Base-by-base conservation (phyloP, 2,113 vertebrate species). In the Gadus chalcogrammus region DNA sequence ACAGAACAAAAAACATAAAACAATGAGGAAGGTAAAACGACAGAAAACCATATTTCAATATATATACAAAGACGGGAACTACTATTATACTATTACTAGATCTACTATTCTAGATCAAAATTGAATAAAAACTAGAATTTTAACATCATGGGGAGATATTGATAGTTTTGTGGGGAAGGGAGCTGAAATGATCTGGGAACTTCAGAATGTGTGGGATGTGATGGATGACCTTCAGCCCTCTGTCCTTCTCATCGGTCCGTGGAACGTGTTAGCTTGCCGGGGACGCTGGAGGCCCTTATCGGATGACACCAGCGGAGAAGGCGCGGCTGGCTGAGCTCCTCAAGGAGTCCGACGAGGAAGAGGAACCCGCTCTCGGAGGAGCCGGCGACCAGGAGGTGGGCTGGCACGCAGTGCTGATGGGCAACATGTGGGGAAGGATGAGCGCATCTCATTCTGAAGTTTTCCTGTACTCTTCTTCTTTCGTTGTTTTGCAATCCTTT, bases 311-410 rank as follows among this genome's bases (percentile, higher is more conserved):
- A 8, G 80, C 82, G 67, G 95, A 98, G 85, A 94, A 89, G 82
- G 86, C 88, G 76, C 93, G 93, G 59, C 87, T 98, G 87, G 82
- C 64, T 3, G 92, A 95, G 67, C 93, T 99, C 53, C 75, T 98
- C 72, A 90, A 78, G 82, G 93, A 94, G 70, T 79, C 86, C 67
- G 92, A 94, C 31, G 76, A 93, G 52, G 82, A 79, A 79, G 83
- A 87, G 85, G 90, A 93, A 82, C 93, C 93, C 87, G 62, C 83
- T 73, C 31, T 80, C 80, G 80, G 72, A 69, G 81, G 73, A 15
- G 35, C 74, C 66, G 78, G 72, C 73, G 78, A 73, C 73, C 67
- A 62, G 22, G 65, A 87, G 90, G 88, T 89, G 85, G 78, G 76
- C 71, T 74, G 78, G 82, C 81, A 84, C 77, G 59, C 67, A 70